phyloP scores from a whole-genome alignment of 2,888 invertebrate species.

The Dasysyrphus albostriatus region DNA sequence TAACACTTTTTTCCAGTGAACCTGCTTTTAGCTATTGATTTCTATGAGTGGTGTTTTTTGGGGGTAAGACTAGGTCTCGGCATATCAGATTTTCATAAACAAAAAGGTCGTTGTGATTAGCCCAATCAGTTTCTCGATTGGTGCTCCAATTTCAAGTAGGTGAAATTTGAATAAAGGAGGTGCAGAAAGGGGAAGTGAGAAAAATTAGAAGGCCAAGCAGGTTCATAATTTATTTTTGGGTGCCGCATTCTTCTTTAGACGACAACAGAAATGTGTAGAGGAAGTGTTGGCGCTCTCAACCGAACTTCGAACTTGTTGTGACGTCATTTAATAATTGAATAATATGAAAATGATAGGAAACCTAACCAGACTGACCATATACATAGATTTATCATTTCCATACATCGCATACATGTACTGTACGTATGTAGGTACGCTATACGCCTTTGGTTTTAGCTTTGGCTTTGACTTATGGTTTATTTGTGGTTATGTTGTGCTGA shows the following conservation, averaged over 20 bases:
- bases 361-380: constrained; percentile 1
- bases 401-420: background rate
- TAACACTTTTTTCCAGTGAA: background rate
- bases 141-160: background rate
- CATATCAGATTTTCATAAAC: constrained; percentile 19
- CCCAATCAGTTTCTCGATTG: constrained; percentile 13
- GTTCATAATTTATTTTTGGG: background rate
- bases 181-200: background rate
- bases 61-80: background rate
- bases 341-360: constrained; percentile 36
- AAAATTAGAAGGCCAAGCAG: background rate
- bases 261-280: background rate
- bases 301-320: background rate
- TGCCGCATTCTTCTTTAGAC: background rate
- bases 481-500: constrained; percentile 22
- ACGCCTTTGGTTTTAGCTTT: constrained; percentile 4
- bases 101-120: constrained; percentile 49
- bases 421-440: constrained; percentile 3
- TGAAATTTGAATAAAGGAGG: background rate
- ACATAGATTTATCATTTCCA: background rate
- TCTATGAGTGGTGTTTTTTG: background rate
- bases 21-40: constrained; percentile 43
- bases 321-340: constrained; percentile 58
- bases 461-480: constrained; percentile 10
- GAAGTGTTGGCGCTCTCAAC: background rate